Percentiles rank a stretch among this genome's conserved stretches.
phyloP scores from a whole-genome alignment of 2,113 vertebrate genomes.

The Halichoerus grypus region DNA sequence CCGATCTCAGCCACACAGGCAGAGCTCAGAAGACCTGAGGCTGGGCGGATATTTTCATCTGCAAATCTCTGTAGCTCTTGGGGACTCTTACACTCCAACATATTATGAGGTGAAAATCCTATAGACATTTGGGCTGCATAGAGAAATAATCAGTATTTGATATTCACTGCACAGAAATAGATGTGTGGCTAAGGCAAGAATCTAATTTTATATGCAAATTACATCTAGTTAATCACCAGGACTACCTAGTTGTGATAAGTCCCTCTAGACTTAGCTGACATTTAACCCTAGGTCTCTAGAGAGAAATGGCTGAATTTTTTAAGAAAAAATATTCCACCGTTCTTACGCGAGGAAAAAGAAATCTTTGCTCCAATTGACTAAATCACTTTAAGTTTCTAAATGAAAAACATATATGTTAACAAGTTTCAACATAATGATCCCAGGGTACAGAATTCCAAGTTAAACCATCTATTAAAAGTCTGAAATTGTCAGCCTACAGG shows the following conservation, averaged over 20 bases:
- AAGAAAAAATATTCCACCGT: neutral
- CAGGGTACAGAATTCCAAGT: neutral
- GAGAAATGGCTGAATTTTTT: neutral
- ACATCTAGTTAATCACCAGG: neutral
- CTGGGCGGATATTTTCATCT: slow-evolving; percentile 30
- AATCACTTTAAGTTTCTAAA: slow-evolving; percentile 30
- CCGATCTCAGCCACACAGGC: slow-evolving; percentile 63
- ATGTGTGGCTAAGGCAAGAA: neutral
- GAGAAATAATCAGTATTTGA: slow-evolving; percentile 36
- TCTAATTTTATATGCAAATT: neutral
- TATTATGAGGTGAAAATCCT: slow-evolving; percentile 73
- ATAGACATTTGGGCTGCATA: slow-evolving; percentile 69
- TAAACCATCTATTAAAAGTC: neutral
- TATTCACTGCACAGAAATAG: neutral
- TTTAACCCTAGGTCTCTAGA: neutral
- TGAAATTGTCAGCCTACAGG: neutral
- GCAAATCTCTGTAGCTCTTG: slow-evolving; percentile 73
- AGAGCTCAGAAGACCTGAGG: neutral
- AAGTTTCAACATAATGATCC: slow-evolving; percentile 18
- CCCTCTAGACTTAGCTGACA: neutral
- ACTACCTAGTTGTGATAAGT: neutral
- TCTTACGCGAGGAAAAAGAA: neutral
- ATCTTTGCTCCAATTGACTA: neutral
- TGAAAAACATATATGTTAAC: slow-evolving; percentile 19
- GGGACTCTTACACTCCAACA: slow-evolving; percentile 65